Percentiles rank a stretch among this genome's conserved stretches.
Conservation (phyloP, 2,113 vertebrate species). For the Macquaria australasica region DNA sequence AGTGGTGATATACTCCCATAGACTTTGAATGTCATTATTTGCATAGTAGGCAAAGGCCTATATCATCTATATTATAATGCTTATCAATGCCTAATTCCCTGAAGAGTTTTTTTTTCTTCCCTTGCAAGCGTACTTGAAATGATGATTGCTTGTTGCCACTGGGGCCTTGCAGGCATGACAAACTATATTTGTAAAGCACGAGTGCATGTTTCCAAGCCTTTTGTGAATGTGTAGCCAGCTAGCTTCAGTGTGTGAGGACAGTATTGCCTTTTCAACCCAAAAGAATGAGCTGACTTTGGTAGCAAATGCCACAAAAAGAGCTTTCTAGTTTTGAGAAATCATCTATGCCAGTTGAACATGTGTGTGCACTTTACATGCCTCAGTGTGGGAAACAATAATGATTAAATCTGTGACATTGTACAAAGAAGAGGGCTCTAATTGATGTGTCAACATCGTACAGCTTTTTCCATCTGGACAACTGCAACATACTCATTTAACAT, state of each 20-base stretch:
- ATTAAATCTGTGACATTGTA: conserved; percentile 13
- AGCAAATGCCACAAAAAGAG: background rate
- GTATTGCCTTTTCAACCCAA: conserved; percentile 3
- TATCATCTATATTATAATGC: conserved; percentile 22
- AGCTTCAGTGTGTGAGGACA: conserved; percentile 20
- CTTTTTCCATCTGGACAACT: background rate
- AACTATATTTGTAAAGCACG: conserved; percentile 45
- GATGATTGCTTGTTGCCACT: conserved; percentile 28
- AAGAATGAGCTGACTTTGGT: conserved; percentile 11
- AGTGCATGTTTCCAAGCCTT: conserved; percentile 49
- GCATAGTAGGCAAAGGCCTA: background rate
- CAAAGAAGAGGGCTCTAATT: conserved; percentile 1
- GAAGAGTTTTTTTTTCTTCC: conserved; percentile 8
- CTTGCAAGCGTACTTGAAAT: conserved; percentile 29
- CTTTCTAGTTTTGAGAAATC: conserved; percentile 47
- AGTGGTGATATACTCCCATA: background rate
- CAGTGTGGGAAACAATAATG: background rate
- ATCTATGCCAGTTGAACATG: conserved; percentile 21
- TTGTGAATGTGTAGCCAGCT: conserved; percentile 3
- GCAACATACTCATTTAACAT: background rate
- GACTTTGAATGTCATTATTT: conserved; percentile 35
- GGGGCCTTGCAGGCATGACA: conserved; percentile 45
- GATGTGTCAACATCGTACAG: background rate
- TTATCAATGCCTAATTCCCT: conserved; percentile 29
- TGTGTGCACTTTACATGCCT: conserved; percentile 36